Evolutionary conservation across 2,888 invertebrate genomes (phyloP).

Genomic region (Cerceris rybyensis): DNA sequence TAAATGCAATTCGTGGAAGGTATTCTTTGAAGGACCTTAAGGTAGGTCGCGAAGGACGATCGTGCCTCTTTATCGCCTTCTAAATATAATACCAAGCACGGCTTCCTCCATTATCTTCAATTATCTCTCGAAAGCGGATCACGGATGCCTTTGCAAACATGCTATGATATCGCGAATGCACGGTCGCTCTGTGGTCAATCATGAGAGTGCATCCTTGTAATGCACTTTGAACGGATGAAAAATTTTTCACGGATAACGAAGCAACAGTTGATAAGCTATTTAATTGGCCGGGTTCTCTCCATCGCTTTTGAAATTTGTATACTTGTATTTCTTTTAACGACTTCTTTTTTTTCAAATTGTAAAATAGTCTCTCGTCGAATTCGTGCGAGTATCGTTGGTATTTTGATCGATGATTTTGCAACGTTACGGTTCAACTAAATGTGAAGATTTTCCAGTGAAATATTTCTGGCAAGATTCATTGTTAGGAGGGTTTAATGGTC

Average conservation of each 20-base stretch:
- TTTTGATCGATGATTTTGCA: too few species aligned
- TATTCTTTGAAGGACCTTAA: constrained; percentile 3
- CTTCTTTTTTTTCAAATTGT: background rate
- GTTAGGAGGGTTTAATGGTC: too few species aligned
- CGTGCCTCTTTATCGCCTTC: constrained; percentile 17
- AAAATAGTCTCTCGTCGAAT: too few species aligned
- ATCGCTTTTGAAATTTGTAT: background rate
- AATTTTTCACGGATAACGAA: constrained; percentile 24
- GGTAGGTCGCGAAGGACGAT: constrained; percentile 37
- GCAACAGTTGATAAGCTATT: constrained; percentile 50
- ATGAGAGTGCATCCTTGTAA: background rate
- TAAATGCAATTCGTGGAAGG: too few species aligned
- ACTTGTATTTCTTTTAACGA: background rate
- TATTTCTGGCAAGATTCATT: too few species aligned
- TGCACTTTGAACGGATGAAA: constrained; percentile 36
- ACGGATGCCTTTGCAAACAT: constrained; percentile 33
- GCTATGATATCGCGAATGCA: constrained; percentile 14
- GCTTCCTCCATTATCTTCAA: constrained; percentile 36
- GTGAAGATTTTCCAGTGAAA: too few species aligned
- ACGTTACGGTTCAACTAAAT: too few species aligned
- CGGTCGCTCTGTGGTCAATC: background rate
- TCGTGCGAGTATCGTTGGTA: too few species aligned
- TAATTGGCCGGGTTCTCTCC: constrained; percentile 43
- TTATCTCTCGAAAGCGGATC: constrained; percentile 41
- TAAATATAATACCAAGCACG: constrained; percentile 39